Evolutionary conservation across 1,140 invertebrate genomes (phyloP).

Genomic region (Pseudobourletiella spinata): DNA sequence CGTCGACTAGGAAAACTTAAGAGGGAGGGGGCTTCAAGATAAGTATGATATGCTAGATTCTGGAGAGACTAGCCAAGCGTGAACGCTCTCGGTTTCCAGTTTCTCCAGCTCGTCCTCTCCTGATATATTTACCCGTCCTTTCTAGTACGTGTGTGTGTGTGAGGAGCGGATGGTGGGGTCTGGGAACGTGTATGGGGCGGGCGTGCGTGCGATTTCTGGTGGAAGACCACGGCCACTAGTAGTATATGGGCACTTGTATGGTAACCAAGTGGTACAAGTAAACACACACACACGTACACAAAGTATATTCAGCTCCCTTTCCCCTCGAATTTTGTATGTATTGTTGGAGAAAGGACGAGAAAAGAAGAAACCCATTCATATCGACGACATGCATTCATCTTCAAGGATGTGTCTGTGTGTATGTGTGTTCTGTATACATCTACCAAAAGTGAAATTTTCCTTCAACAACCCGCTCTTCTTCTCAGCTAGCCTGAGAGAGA

Average conservation of each 20-base stretch:
- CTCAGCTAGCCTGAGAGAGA: too few relatives aligned
- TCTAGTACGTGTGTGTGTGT: background rate
- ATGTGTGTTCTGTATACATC: too few relatives aligned
- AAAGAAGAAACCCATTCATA: too few relatives aligned
- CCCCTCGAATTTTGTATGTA: too few relatives aligned
- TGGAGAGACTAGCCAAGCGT: background rate
- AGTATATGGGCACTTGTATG: background rate
- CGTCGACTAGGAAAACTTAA: background rate
- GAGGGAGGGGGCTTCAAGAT: background rate
- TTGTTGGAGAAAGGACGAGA: too few relatives aligned
- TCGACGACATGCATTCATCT: too few relatives aligned
- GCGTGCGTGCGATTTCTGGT: too few relatives aligned
- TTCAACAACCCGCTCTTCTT: too few relatives aligned
- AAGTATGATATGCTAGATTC: background rate
- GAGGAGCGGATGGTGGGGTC: too few relatives aligned
- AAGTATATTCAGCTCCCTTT: background rate
- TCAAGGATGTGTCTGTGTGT: too few relatives aligned
- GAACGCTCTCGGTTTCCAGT: slow-evolving; percentile 8
- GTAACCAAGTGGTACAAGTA: background rate
- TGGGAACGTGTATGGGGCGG: too few relatives aligned
- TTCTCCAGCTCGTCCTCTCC: background rate
- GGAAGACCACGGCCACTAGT: background rate
- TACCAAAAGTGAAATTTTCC: too few relatives aligned
- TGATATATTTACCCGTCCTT: background rate
- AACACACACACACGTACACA: background rate